Evolutionary conservation across 2,888 invertebrate genomes (phyloP), one percentile per base, ranked within the genome.

Genomic region (Scaptomyza flava): DNA sequence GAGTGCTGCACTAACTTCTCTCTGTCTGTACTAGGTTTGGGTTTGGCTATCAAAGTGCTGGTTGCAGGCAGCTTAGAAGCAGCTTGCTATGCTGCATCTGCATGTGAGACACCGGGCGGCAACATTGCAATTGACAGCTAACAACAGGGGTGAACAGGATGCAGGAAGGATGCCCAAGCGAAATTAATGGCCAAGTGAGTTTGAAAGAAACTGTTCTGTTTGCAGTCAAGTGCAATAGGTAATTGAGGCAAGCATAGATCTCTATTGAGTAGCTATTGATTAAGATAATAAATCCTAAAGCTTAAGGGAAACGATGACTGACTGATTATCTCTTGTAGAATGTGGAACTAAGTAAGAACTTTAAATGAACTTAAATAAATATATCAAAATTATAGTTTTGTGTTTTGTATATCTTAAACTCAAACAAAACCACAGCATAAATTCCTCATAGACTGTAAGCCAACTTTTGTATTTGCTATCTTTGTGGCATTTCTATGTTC

Each of bases 91-190:
- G 23, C 36, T 31, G 53, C 84, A 87, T 81, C 81, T 81, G 87
- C 81, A 83, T 81, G 77, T 62, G 79, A 52, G 65, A 54, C 58
- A 54, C 54, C 36, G 46, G n/a, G 61, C 31, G 65, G 56, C 54
- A 71, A 68, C 77, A 78, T 84, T 81, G 81, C 69, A 69, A 75
- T 78, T 84, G 81, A 81, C 87, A 81, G 84, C 63, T 56, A 63
- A 71, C 61, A 56, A 53, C 17, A 33, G 27, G 12, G 11, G 23
- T n/a, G 47, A 6, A 17, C 17, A 6, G 7, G 3, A 0, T 9
- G 54, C 8, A 5, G 42, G n/a, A 14, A 12, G 12, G 9, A 36
- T 31, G 45, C 46, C 14, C 14, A 36, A 14, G 36, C 38, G 27
- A 53, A 53, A 64, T 65, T 53, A 65, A 65, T 65, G 67, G 64